A percentile compares a stretch with the other conserved stretches of the same genome.
Conservation (phyloP, 2,113 vertebrate species). For the Aleadryas rufinucha region DNA sequence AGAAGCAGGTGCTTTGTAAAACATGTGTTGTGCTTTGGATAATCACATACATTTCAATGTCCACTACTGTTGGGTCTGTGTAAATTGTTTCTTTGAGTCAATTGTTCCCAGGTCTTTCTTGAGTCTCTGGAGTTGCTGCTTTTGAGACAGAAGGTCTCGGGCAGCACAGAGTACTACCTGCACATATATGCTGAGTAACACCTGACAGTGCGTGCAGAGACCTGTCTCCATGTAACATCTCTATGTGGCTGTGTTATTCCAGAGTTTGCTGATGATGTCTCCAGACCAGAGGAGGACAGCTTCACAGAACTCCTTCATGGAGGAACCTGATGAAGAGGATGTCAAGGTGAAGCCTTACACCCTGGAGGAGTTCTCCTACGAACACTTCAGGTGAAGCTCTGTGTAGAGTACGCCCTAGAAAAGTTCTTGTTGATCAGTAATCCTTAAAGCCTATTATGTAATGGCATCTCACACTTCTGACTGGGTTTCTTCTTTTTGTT, state of each 20-base stretch:
- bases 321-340: conserved; percentile 34
- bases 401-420: background rate
- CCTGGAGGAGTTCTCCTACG: conserved; percentile 87
- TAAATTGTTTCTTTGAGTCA: background rate
- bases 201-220: background rate
- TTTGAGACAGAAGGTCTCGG: background rate
- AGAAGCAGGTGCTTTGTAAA: background rate
- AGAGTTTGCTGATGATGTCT: conserved; percentile 88
- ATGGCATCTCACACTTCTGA: background rate
- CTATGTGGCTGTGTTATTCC: background rate
- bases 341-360: conserved; percentile 74
- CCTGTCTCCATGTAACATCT: background rate
- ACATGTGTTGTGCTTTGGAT: background rate
- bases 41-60: background rate
- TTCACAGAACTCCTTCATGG: conserved; percentile 25
- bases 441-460: background rate
- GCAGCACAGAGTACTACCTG: background rate
- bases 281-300: conserved; percentile 85
- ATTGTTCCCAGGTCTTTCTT: background rate
- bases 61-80: background rate
- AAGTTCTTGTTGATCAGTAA: background rate
- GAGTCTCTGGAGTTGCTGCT: background rate
- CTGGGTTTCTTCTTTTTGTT: background rate
- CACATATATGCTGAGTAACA: background rate
- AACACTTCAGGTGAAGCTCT: conserved; percentile 86